phyloP scores from a whole-genome alignment of 2,113 vertebrate species.

The Thamnaconus septentrionalis region DNA sequence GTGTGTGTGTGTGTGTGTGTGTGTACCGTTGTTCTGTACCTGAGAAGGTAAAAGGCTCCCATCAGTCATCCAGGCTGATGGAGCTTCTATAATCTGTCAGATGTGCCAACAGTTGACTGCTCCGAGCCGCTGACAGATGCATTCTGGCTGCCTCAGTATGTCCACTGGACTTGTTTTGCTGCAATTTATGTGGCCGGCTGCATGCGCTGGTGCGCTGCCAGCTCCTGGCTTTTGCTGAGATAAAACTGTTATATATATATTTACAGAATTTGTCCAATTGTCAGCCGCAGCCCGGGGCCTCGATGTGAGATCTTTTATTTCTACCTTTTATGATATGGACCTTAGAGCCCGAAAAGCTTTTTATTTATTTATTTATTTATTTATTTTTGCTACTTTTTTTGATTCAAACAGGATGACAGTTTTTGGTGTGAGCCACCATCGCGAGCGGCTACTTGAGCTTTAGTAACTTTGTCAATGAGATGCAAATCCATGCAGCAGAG shows the following conservation, averaged over 20 bases:
- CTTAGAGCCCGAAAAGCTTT: too few relatives aligned
- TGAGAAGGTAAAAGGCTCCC: slow-evolving; percentile 44
- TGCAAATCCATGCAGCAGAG: slow-evolving; percentile 67
- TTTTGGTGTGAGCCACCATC: background rate
- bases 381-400: too few relatives aligned
- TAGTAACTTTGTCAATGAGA: slow-evolving; percentile 65
- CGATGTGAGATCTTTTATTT: too few relatives aligned
- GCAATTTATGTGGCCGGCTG: background rate
- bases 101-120: slow-evolving; percentile 11
- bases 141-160: background rate
- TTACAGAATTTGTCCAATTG: too few relatives aligned
- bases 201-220: background rate
- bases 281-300: too few relatives aligned
- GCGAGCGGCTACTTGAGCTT: slow-evolving; percentile 22
- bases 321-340: too few relatives aligned
- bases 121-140: background rate
- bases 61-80: slow-evolving; percentile 32
- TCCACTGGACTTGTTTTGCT: slow-evolving; percentile 23
- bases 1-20: background rate
- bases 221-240: background rate
- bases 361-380: too few relatives aligned
- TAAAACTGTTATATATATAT: too few relatives aligned
- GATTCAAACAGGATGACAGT: background rate
- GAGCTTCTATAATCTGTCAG: slow-evolving; percentile 42
- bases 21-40: slow-evolving; percentile 6